A percentile compares a stretch with the other conserved stretches of the same genome.
phyloP scores from a whole-genome alignment of 2,888 invertebrate species.

The Drosophila anomalata region DNA sequence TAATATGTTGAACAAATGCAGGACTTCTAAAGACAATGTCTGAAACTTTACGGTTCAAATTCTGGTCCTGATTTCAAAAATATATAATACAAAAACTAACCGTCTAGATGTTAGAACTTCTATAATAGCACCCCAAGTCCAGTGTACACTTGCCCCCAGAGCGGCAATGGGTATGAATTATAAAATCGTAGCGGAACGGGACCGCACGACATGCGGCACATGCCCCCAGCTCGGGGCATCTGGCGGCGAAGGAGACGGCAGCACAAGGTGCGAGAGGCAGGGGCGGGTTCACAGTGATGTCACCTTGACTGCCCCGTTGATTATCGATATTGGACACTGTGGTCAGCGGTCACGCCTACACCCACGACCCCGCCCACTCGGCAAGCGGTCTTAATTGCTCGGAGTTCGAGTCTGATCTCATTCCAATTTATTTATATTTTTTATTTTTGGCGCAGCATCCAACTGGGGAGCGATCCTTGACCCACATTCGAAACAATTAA shows the following conservation, averaged over 20 bases:
- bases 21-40: no score
- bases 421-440: background rate
- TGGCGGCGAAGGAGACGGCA: background rate
- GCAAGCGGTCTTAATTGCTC: slow-evolving; percentile 26
- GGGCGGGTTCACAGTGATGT: slow-evolving; percentile 55
- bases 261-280: background rate
- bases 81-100: no score
- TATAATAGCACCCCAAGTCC: background rate
- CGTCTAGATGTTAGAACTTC: no score
- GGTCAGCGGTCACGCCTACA: slow-evolving; percentile 23
- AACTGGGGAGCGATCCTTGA: slow-evolving; percentile 22
- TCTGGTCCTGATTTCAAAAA: no score
- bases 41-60: no score
- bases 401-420: slow-evolving; percentile 22
- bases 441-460: slow-evolving; percentile 10
- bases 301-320: slow-evolving; percentile 51
- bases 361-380: slow-evolving; percentile 14
- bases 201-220: slow-evolving; percentile 73
- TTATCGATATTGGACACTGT: slow-evolving; percentile 36
- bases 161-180: background rate
- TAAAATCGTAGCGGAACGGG: slow-evolving; percentile 58
- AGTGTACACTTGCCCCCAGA: background rate
- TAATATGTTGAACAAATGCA: no score
- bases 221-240: slow-evolving; percentile 39
- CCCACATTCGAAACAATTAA: slow-evolving; percentile 17